phyloP scores from a whole-genome alignment of 2,797 vertebrate species.

The Schizopygopsis malacanthus region DNA sequence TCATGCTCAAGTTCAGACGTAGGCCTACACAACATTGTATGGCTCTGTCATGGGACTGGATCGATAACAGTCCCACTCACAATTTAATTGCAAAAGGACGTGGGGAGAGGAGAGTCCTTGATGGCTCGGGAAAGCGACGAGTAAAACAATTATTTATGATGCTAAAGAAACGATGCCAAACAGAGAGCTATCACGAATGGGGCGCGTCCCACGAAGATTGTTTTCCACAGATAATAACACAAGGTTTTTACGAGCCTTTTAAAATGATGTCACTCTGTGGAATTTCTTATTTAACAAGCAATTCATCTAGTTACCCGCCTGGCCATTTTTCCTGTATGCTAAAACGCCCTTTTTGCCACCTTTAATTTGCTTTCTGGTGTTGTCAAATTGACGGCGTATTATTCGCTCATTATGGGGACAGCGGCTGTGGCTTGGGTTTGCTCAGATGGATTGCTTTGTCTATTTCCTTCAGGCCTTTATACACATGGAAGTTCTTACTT shows the following conservation, averaged over 20 bases:
- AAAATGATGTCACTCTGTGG: conserved; percentile 30
- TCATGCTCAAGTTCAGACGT: background rate
- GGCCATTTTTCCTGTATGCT: background rate
- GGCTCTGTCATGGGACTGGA: conserved; percentile 27
- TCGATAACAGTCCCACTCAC: conserved; percentile 43
- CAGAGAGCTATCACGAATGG: conserved; percentile 9
- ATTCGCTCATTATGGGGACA: conserved; percentile 28
- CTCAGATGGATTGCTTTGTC: conserved; percentile 30
- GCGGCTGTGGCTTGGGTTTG: conserved; percentile 20
- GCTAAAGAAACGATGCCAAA: background rate
- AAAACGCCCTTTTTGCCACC: conserved; percentile 14
- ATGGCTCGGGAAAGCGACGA: conserved; percentile 15
- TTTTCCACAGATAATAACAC: conserved; percentile 27
- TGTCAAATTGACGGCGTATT: conserved; percentile 18
- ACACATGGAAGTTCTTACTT: conserved; percentile 20
- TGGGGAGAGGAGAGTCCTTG: conserved; percentile 39
- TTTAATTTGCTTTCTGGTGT: conserved; percentile 17
- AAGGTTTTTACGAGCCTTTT: conserved; percentile 16
- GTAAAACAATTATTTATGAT: conserved; percentile 35
- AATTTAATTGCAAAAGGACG: conserved; percentile 46
- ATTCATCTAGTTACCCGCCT: conserved; percentile 24
- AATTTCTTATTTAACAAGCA: conserved; percentile 45
- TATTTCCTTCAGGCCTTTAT: conserved; percentile 23
- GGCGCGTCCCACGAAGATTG: background rate
- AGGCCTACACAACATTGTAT: conserved; percentile 21